Conservation (phyloP, 2,797 vertebrate genomes). For the Austrolebias charrua region DNA sequence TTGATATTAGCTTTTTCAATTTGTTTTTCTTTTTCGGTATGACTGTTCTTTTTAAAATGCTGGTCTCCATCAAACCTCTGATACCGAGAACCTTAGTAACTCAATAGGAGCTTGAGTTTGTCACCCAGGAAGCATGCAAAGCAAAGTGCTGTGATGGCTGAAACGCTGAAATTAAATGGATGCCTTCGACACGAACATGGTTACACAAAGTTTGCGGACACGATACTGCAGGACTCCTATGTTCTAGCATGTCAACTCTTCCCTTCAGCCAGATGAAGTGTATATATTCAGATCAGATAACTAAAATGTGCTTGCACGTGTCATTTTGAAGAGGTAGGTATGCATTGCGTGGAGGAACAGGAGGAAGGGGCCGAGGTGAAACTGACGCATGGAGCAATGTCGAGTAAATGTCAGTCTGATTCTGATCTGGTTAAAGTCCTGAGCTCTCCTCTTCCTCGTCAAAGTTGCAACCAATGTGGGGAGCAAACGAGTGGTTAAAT, state of each 20-base stretch:
- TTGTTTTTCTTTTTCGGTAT: background rate
- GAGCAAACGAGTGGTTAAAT: slow-evolving; percentile 23
- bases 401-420: slow-evolving; percentile 72
- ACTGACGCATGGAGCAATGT: slow-evolving; percentile 66
- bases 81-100: slow-evolving; percentile 12
- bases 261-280: slow-evolving; percentile 39
- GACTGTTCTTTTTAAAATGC: slow-evolving; percentile 27
- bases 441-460: slow-evolving; percentile 5
- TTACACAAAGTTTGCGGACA: slow-evolving; percentile 38
- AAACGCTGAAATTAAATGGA: slow-evolving; percentile 28
- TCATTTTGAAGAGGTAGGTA: slow-evolving; percentile 42
- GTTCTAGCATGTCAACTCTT: slow-evolving; percentile 25
- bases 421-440: slow-evolving; percentile 50
- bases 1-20: background rate
- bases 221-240: slow-evolving; percentile 30
- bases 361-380: slow-evolving; percentile 48
- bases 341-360: slow-evolving; percentile 42
- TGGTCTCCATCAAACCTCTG: slow-evolving; percentile 16
- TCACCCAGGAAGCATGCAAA: slow-evolving; percentile 28
- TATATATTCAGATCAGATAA: slow-evolving; percentile 61
- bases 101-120: slow-evolving; percentile 5
- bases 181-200: slow-evolving; percentile 35
- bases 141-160: slow-evolving; percentile 20
- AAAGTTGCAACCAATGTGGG: slow-evolving; percentile 2
- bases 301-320: slow-evolving; percentile 65